Base-by-base conservation (phyloP, 2,888 invertebrate species). In the Athalia cordata region DNA sequence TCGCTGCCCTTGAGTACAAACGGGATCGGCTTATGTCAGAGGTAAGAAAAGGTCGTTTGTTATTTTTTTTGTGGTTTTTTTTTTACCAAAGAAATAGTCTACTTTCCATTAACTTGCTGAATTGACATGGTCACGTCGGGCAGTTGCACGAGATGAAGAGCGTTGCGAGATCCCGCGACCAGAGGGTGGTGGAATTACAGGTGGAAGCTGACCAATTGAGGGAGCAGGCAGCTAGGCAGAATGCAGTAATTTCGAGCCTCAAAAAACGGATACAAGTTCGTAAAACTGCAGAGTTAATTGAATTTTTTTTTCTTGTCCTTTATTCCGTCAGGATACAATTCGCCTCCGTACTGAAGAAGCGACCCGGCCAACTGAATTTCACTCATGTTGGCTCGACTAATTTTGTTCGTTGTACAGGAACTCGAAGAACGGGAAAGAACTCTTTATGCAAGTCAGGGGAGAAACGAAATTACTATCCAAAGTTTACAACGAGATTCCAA, bases 1-100 rank as follows among this genome's bases (percentile, higher is more conserved):
- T 97, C 83, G 97, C 97, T 15, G 96, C 94, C 3, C 91, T 96
- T 68, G 96, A 96, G 86, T 97, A 96, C 89, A 96, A 96, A 90
- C 92, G 95, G 80, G 96, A 97, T 88, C 94, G 96, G 79, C 92
- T 97, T 43, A 91, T 94, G 81, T 93, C 93, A 74, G 96, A 97
- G 92, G 94, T 96, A 89, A 92, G 82, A 29, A 29, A 29, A 2
- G 29, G 29, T 29, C 29, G 29, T 29, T 29, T 79, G 15, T 55
- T 4, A 11, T 43, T 43, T 43, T 1, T 11, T 15, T 9, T 9
- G 3, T 64, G 11, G 43, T 43, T 64, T 13, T 1, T 13, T 1
- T 59, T 11, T 11, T 6, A 5, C 11, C 8, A 2, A 9, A 3
- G 3, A 59, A 57, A 47, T 59, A 8, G 45, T 4, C 11, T 29